Conservation (phyloP, 2,113 vertebrate species). For the Ovis aries region DNA sequence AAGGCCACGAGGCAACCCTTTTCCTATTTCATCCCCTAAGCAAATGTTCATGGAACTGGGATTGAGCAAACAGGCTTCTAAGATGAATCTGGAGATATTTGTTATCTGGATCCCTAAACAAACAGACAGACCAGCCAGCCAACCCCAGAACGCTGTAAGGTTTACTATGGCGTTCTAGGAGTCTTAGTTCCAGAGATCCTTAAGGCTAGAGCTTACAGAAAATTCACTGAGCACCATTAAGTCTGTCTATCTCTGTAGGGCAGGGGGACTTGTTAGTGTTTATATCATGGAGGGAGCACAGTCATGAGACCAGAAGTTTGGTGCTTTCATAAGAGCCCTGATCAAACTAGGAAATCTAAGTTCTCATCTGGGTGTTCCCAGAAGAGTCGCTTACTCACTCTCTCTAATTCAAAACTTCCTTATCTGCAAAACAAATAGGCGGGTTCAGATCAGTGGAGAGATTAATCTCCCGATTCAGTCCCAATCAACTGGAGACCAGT, state of each 20-base stretch:
- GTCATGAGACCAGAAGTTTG: not conserved
- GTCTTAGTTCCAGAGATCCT: not conserved
- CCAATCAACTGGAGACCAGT: not conserved
- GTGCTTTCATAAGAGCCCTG: not conserved
- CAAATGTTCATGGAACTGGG: not conserved
- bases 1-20: slow-evolving; percentile 6
- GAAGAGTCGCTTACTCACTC: not conserved
- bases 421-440: not conserved
- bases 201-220: not conserved
- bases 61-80: not conserved
- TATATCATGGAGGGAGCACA: not conserved
- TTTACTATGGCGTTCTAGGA: not conserved
- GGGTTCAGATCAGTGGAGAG: not conserved
- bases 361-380: not conserved
- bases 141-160: not conserved
- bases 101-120: not conserved
- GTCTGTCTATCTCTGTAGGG: not conserved
- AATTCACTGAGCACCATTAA: not conserved
- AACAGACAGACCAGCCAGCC: not conserved
- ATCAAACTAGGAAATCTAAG: not conserved
- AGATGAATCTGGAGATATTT: not conserved
- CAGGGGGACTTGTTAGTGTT: not conserved
- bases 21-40: not conserved
- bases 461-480: not conserved
- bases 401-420: not conserved